These are phyloP conservation scores for Alloplasta piceator DNA, from an alignment of 2,888 invertebrate species.

Conservation along the genomic window DNA sequence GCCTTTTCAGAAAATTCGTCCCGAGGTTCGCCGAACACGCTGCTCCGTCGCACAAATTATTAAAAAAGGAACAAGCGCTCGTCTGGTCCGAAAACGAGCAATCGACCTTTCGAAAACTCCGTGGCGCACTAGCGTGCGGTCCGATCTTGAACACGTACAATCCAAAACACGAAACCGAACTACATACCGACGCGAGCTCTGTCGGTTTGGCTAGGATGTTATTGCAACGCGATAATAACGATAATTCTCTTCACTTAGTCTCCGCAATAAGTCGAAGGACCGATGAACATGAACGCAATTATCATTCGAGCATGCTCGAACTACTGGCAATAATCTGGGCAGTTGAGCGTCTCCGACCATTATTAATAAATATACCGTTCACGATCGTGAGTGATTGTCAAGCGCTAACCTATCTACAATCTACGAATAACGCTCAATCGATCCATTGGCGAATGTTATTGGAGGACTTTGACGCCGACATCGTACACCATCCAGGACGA, in stretches of 20 bases:
- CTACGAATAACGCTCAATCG: too few relatives aligned
- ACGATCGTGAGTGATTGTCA: constrained; percentile 52
- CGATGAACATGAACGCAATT: constrained; percentile 66
- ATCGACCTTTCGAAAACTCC: constrained; percentile 32
- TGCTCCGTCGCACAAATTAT: constrained; percentile 8
- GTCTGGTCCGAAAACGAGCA: constrained; percentile 30
- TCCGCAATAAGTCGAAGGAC: constrained; percentile 69
- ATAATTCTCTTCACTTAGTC: constrained; percentile 58
- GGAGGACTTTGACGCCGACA: constrained; percentile 50
- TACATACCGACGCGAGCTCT: background rate
- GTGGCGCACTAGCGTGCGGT: constrained; percentile 6
- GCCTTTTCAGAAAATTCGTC: constrained; percentile 50
- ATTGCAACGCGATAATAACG: constrained; percentile 62
- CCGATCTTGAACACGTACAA: constrained; percentile 28
- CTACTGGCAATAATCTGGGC: constrained; percentile 42
- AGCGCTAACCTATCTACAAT: background rate
- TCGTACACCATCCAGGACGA: constrained; percentile 64
- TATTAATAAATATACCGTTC: constrained; percentile 49
- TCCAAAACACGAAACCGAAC: constrained; percentile 36
- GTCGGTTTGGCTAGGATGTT: constrained; percentile 31
- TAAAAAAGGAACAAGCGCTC: constrained; percentile 23
- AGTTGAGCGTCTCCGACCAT: constrained; percentile 24
- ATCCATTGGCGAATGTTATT: background rate
- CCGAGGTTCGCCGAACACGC: constrained; percentile 23
- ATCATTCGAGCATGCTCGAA: constrained; percentile 67